Evolutionary conservation across 2,113 vertebrate species (phyloP).

Genomic region (Origma solitaria): DNA sequence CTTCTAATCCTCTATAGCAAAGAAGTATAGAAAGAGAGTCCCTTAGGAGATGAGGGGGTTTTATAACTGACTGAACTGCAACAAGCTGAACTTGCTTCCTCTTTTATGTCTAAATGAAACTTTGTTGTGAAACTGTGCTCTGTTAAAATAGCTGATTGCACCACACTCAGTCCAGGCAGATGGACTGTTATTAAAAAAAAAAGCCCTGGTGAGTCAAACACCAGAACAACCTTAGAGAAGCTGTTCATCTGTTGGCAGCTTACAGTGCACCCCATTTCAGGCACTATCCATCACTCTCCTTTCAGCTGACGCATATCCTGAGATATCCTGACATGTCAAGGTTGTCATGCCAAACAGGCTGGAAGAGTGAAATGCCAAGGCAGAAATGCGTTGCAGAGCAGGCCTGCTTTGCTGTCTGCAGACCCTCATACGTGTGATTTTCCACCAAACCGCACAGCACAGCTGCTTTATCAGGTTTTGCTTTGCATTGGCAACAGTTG

Average conservation of each 20-base stretch:
- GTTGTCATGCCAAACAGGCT: background rate
- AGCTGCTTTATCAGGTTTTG: background rate
- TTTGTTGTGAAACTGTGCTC: constrained; percentile 57
- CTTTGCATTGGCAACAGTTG: background rate
- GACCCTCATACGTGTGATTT: background rate
- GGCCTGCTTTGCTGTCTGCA: background rate
- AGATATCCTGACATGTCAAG: background rate
- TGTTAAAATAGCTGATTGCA: constrained; percentile 57
- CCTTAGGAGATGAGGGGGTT: constrained; percentile 35
- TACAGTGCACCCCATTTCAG: background rate
- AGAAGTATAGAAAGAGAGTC: constrained; percentile 67
- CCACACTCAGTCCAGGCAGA: background rate
- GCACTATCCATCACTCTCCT: background rate
- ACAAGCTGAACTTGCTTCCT: constrained; percentile 60
- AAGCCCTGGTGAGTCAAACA: background rate
- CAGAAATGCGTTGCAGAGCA: background rate
- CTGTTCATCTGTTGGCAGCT: background rate
- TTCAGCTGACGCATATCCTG: background rate
- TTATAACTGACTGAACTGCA: constrained; percentile 60
- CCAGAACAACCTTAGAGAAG: background rate
- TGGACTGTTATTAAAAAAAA: background rate
- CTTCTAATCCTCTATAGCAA: constrained; percentile 22
- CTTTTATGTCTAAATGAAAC: constrained; percentile 71
- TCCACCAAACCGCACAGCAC: background rate
- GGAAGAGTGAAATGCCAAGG: background rate